These are phyloP conservation scores for Bolinopsis microptera DNA, from an alignment of 37 sponge, comb jelly and placozoan species.

Conservation along the genomic window DNA sequence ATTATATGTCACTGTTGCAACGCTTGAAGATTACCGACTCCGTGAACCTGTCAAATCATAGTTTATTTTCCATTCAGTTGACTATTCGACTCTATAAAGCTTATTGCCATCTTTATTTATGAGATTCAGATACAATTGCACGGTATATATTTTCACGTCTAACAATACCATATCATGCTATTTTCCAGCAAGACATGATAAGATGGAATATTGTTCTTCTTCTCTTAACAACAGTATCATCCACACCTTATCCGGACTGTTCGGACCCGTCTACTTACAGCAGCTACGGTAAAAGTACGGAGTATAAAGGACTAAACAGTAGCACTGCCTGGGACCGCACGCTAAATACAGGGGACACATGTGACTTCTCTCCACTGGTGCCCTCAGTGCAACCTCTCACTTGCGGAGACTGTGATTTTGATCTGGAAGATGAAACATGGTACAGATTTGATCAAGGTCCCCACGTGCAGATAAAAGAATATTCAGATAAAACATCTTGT, in stretches of 20 bases:
- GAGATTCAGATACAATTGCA: too few relatives aligned
- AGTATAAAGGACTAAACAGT: constrained; percentile 8
- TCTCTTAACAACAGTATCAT: not conserved
- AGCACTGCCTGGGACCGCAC: constrained; percentile 1
- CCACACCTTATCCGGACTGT: not conserved
- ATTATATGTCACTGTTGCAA: too few relatives aligned
- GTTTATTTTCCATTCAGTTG: not conserved
- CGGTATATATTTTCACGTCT: too few relatives aligned
- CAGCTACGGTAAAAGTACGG: not conserved
- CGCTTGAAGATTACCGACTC: too few relatives aligned
- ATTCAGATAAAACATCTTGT: not conserved
- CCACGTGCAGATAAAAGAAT: not conserved
- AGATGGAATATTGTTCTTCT: not conserved
- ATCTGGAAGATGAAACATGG: not conserved
- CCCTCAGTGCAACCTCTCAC: not conserved
- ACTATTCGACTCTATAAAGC: not conserved
- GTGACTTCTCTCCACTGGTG: not conserved
- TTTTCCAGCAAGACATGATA: too few relatives aligned
- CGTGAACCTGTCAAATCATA: too few relatives aligned
- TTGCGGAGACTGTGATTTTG: constrained; percentile 47
- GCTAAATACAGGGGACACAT: not conserved
- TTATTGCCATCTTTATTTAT: too few relatives aligned
- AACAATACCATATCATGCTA: too few relatives aligned
- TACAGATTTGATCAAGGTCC: not conserved
- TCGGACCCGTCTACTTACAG: constrained; percentile 26